These are phyloP conservation scores for Nibea albiflora DNA, from an alignment of 2,113 vertebrate genomes.

Conservation along the genomic window DNA sequence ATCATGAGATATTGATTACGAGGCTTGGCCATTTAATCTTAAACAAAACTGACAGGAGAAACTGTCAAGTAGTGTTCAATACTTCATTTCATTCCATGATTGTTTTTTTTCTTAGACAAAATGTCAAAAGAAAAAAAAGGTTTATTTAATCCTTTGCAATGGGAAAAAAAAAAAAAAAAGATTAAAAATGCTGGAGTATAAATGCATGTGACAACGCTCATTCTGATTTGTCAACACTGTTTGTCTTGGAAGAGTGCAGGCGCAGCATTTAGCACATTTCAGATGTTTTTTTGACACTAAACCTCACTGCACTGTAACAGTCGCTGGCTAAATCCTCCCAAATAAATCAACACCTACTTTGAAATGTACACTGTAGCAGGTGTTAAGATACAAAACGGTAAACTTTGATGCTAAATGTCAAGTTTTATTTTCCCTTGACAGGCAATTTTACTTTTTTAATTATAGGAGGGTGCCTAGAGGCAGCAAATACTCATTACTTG, in stretches of 20 bases:
- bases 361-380: conserved; percentile 18
- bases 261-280: conserved; percentile 5
- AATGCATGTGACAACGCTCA: background rate
- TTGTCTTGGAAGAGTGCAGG: conserved; percentile 1
- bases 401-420: conserved; percentile 68
- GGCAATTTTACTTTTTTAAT: conserved; percentile 70
- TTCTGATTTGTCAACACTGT: conserved; percentile 22
- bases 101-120: conserved; percentile 6
- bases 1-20: conserved; percentile 49
- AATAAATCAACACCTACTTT: conserved; percentile 45
- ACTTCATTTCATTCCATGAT: conserved; percentile 1
- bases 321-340: background rate
- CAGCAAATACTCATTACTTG: conserved; percentile 73
- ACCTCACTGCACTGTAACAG: conserved; percentile 16
- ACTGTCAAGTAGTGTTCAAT: conserved; percentile 20
- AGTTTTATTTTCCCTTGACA: conserved; percentile 67
- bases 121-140: background rate
- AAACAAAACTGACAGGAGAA: conserved; percentile 28
- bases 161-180: background rate
- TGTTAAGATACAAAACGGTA: conserved; percentile 55
- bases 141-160: background rate
- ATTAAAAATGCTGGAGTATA: conserved; percentile 7
- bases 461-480: conserved; percentile 66
- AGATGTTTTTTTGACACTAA: conserved; percentile 18
- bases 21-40: conserved; percentile 45